Percentiles rank a stretch among this genome's conserved stretches.
Evolutionary conservation across 2,113 vertebrate genomes (phyloP).

Genomic region (Anhinga rufa): DNA sequence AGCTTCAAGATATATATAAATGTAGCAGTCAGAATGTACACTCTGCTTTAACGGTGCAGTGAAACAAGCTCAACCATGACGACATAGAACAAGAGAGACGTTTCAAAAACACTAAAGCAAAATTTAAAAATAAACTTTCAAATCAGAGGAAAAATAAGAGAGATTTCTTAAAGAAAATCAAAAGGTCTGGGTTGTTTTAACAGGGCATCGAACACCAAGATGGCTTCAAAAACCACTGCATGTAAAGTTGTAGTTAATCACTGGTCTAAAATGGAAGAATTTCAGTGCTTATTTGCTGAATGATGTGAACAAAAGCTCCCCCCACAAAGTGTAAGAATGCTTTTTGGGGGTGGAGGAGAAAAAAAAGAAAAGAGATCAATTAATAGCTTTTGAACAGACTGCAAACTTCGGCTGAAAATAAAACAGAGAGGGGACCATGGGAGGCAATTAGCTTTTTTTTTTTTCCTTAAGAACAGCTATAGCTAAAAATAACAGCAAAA

Average conservation of each 20-base stretch:
- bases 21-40: constrained; percentile 94
- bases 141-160: constrained; percentile 15
- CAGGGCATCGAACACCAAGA: constrained; percentile 30
- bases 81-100: constrained; percentile 91
- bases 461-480: background rate
- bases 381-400: background rate
- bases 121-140: constrained; percentile 32
- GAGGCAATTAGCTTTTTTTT: background rate
- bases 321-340: background rate
- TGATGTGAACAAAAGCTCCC: background rate
- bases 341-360: background rate
- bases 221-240: constrained; percentile 39
- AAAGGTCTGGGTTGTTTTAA: constrained; percentile 28
- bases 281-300: constrained; percentile 36
- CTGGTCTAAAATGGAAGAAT: background rate
- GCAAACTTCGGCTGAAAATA: constrained; percentile 17
- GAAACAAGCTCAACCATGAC: constrained; percentile 92
- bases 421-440: background rate
- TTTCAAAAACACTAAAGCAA: constrained; percentile 84
- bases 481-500: background rate
- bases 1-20: constrained; percentile 99
- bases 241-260: constrained; percentile 26
- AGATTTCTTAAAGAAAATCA: constrained; percentile 42
- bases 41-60: constrained; percentile 89
- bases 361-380: background rate